Base-by-base conservation (phyloP, 2,797 vertebrate genomes). In the Buphagus erythrorhynchus region DNA sequence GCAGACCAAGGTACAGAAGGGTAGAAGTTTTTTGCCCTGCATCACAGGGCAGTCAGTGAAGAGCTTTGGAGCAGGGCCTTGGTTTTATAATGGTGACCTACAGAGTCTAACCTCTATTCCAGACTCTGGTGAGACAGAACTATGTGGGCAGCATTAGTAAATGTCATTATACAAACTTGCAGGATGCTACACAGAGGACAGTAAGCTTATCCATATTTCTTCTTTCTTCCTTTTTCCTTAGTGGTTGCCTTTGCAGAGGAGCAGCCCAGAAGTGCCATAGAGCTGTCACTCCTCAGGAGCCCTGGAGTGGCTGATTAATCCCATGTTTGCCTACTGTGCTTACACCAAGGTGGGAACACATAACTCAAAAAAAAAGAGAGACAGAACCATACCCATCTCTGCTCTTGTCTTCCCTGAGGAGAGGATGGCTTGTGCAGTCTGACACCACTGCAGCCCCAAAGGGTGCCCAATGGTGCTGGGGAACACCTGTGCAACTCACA, bases 131-230 rank as follows among this genome's bases (percentile, higher is more conserved):
- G 89, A 93, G 92, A 71, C 42, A 86, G 48, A 83, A 58, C 83
- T 59, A 86, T 80, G 79, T 85, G 86, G 83, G 74, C 51, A 93
- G 71, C 83, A 88, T 92, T 82, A 81, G 57, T 80, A 92, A 92
- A 75, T 61, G 51, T 67, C 80, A 87, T 91, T 55, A 71, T 33
- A 65, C 42, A 91, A 74, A 55, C 58, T 85, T 88, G 69, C 69
- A 72, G 52, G 68, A 68, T 81, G 81, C 80, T 69, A 69, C 49
- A 63, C 26, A 68, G 57, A 61, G 61, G 29, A 67, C 36, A 52
- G 11, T 31, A 87, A 91, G 69, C 67, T 66, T 81, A 33, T 38
- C 58, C 78, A 40, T 31, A 49, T 46, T 73, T 33, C 20, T 68
- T 26, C 24, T 52, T 81, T 46, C 40, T 61, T 67, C 35, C 25